Conservation (phyloP, 2,888 invertebrate species). For the Caenorhabditis angaria region DNA sequence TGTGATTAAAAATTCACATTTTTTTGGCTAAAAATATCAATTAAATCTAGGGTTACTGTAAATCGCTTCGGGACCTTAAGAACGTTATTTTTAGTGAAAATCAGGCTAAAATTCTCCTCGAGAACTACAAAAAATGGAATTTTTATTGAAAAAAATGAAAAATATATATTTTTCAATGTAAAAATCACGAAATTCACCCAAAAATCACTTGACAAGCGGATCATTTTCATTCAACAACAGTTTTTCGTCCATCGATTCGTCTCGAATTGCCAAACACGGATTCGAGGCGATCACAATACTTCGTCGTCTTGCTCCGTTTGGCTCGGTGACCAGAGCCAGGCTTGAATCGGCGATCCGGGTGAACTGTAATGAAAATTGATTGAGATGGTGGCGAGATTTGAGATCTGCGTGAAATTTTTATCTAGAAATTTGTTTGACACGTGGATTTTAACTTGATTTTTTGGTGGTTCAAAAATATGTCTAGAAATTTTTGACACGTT, state of each 20-base stretch:
- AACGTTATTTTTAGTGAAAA: too few relatives aligned
- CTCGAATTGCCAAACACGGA: constrained; percentile 33
- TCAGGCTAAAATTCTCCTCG: too few relatives aligned
- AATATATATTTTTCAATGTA: not conserved
- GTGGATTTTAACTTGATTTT: too few relatives aligned
- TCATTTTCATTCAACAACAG: constrained; percentile 28
- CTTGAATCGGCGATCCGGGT: constrained; percentile 49
- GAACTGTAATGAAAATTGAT: too few relatives aligned
- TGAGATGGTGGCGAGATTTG: too few relatives aligned
- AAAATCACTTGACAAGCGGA: constrained; percentile 21
- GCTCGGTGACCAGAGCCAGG: constrained; percentile 55
- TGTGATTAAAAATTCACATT: too few relatives aligned
- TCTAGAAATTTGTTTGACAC: too few relatives aligned
- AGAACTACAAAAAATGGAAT: constrained; percentile 11
- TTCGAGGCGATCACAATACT: constrained; percentile 47
- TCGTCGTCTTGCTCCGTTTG: constrained; percentile 49
- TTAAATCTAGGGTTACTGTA: too few relatives aligned
- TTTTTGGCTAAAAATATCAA: too few relatives aligned
- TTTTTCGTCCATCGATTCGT: constrained; percentile 44
- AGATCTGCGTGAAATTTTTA: not conserved
- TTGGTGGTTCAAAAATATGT: too few relatives aligned
- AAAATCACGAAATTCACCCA: constrained; percentile 1
- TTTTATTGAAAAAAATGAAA: constrained; percentile 6
- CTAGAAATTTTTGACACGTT: too few relatives aligned
- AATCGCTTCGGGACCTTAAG: too few relatives aligned